Conservation (phyloP, 2,888 invertebrate species). For the Nomada lathburiana region DNA sequence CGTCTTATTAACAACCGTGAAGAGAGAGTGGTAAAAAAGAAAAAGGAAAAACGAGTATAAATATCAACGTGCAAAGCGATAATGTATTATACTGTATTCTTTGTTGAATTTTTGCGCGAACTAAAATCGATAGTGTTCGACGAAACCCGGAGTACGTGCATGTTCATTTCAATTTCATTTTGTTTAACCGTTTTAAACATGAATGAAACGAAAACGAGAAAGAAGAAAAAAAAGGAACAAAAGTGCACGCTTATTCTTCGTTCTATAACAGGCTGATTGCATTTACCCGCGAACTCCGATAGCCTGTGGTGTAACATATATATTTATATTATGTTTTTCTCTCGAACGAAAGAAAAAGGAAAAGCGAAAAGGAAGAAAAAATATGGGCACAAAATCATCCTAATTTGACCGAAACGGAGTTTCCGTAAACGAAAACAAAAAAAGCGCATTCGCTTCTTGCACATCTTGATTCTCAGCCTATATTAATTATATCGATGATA, state of each 20-base stretch:
- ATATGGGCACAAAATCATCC: constrained; percentile 22
- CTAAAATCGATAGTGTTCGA: constrained; percentile 11
- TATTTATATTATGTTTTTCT: constrained; percentile 15
- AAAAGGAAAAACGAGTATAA: not conserved
- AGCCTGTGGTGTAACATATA: constrained; percentile 30
- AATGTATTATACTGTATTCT: constrained; percentile 25
- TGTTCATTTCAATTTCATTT: constrained; percentile 39
- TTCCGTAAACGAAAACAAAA: not conserved
- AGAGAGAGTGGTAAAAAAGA: constrained; percentile 2
- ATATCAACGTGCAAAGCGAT: constrained; percentile 28
- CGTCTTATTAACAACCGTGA: constrained; percentile 36
- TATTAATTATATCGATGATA: constrained; percentile 29
- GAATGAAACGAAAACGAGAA: not conserved
- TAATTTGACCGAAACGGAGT: not conserved
- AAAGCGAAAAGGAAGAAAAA: no score
- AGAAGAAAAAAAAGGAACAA: not conserved
- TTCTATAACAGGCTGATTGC: constrained; percentile 57
- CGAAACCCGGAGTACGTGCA: not conserved
- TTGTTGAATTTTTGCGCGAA: constrained; percentile 18
- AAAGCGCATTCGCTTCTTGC: constrained; percentile 24
- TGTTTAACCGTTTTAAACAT: constrained; percentile 13
- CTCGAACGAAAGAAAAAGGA: not conserved
- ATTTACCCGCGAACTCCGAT: constrained; percentile 51
- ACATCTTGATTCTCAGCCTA: constrained; percentile 36
- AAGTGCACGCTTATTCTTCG: constrained; percentile 54